Evolutionary conservation across 2,888 invertebrate genomes (phyloP).

Genomic region (Malthinus seriepunctatus): DNA sequence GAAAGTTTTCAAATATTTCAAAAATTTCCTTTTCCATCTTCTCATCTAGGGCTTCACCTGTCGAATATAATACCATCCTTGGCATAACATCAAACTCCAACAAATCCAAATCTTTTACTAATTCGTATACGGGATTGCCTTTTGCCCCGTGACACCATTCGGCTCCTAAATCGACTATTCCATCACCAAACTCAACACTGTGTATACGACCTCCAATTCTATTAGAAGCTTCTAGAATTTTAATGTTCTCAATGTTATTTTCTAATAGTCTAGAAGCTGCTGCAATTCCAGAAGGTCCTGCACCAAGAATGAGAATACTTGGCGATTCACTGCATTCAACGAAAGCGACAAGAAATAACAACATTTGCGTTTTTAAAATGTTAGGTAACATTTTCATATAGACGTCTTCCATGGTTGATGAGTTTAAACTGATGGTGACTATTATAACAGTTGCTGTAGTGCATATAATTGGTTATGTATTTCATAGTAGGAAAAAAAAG

Average conservation of each 20-base stretch:
- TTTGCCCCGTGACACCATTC: slow-evolving; percentile 49
- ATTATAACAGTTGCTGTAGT: too few relatives aligned
- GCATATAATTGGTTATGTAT: too few relatives aligned
- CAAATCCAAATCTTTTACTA: slow-evolving; percentile 45
- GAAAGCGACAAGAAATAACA: neutral
- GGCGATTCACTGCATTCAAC: neutral
- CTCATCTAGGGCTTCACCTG: slow-evolving; percentile 40
- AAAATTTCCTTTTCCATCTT: slow-evolving; percentile 38
- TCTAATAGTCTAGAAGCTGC: slow-evolving; percentile 54
- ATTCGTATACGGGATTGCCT: slow-evolving; percentile 44
- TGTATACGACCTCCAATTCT: slow-evolving; percentile 46
- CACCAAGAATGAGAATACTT: slow-evolving; percentile 27
- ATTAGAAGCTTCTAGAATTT: slow-evolving; percentile 50
- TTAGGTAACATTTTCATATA: too few relatives aligned
- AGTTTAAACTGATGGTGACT: too few relatives aligned
- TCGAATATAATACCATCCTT: slow-evolving; percentile 40
- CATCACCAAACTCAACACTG: slow-evolving; percentile 36
- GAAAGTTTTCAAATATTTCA: slow-evolving; percentile 37
- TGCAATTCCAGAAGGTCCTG: too few relatives aligned
- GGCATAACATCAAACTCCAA: slow-evolving; percentile 28
- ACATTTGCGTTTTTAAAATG: neutral
- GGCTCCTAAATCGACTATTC: slow-evolving; percentile 45
- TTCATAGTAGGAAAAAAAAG: too few relatives aligned
- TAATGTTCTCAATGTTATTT: slow-evolving; percentile 54
- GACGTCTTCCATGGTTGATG: too few relatives aligned